Evolutionary conservation across 1,140 invertebrate species (phyloP), one percentile per base, ranked within the genome.

Genomic region (Druon quercuslanigerum): DNA sequence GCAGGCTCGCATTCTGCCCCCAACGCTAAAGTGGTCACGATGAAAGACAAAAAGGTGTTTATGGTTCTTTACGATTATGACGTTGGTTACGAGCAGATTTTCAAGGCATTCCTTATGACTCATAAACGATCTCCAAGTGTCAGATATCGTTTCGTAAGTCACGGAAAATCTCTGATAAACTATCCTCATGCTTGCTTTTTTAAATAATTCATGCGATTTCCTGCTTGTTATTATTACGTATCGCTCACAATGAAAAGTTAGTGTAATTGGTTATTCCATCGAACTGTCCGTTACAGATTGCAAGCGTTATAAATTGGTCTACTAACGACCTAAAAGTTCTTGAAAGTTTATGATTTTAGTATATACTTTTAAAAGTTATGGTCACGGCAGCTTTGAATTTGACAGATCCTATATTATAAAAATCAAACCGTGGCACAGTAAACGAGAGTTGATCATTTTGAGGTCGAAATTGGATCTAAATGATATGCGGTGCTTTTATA

Each of bases 21-120:
- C 25, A 1, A 46, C 40, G 25, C 60, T 40, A 66, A 66, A 66
- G 60, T 66, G n/a, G 60, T 16, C 25, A 14, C 20, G 60, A 13
- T 56, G 54, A 56, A 56, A 66, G 60, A 66, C 60, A 66, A 66
- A 66, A 66, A 66, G 60, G 60, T 66, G 60, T 66, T 66, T 66
- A 66, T 66, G 60, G 60, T 16, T 66, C 60, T 66, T 66, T 66
- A 66, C 60, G 60, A 66, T 66, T 66, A 66, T 66, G 60, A 66
- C 60, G 60, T 66, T n/a, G 56, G 60, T 66, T 33, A 33, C n/a
- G n/a, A 12, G 60, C 33, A 33, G 13, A 40, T 25, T 33, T 66
- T 66, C 46, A 46, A 66, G 33, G 40, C 25, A 66, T 66, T 66
- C n/a, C 60, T 66, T 66, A 66, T 66, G 60, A 46, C 60, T 66